A percentile compares a stretch with the other conserved stretches of the same genome.
Conservation (phyloP, 2,888 invertebrate species). For the Lagria hirta region DNA sequence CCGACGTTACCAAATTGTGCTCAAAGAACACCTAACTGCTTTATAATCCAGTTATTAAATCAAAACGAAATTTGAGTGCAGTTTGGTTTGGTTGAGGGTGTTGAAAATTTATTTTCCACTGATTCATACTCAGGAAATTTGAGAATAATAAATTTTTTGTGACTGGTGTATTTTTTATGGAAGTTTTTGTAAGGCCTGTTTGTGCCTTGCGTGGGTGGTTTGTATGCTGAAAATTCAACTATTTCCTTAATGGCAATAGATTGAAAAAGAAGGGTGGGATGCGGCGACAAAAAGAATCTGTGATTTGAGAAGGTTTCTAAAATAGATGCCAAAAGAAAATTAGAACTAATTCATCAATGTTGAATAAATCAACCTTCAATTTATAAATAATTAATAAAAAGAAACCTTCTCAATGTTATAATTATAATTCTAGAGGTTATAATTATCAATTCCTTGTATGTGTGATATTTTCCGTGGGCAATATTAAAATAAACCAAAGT, state of each 20-base stretch:
- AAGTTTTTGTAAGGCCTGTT: constrained; percentile 48
- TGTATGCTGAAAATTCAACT: constrained; percentile 31
- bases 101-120: constrained; percentile 21
- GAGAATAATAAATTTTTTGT: constrained; percentile 44
- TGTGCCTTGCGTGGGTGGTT: constrained; percentile 50
- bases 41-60: too few species aligned
- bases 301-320: constrained; percentile 57
- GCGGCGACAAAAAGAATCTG: constrained; percentile 50
- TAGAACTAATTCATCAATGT: constrained; percentile 20
- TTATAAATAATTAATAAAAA: constrained; percentile 36
- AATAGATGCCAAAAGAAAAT: constrained; percentile 47
- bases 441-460: constrained; percentile 53
- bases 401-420: constrained; percentile 53
- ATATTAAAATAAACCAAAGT: constrained; percentile 29
- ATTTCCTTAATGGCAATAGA: constrained; percentile 23
- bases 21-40: neutral
- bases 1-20: constrained; percentile 1
- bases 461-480: constrained; percentile 47
- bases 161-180: constrained; percentile 48
- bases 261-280: constrained; percentile 31
- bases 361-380: constrained; percentile 34
- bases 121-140: constrained; percentile 48
- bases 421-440: constrained; percentile 50
- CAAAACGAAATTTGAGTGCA: too few species aligned
- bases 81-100: constrained; percentile 6